phyloP scores from a whole-genome alignment of 2,888 invertebrate genomes.

The Drosophila anomelani region DNA sequence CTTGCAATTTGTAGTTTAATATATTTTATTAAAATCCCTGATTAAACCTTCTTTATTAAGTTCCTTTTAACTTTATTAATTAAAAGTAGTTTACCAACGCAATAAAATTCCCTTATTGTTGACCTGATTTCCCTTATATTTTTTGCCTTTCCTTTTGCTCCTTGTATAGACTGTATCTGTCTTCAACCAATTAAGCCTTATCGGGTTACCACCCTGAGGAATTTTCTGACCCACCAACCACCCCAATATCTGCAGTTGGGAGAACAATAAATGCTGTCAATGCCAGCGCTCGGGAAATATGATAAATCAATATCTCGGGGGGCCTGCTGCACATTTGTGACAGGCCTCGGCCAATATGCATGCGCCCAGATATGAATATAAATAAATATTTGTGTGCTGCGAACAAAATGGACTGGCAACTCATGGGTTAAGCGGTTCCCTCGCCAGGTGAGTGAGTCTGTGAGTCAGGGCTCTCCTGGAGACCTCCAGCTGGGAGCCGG shows the following conservation, averaged over 20 bases:
- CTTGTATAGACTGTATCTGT: background rate
- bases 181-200: slow-evolving; percentile 34
- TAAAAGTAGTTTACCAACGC: background rate
- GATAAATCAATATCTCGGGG: slow-evolving; percentile 71
- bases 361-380: slow-evolving; percentile 31
- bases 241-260: slow-evolving; percentile 5
- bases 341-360: slow-evolving; percentile 30
- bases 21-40: too few species aligned
- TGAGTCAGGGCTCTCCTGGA: slow-evolving; percentile 55
- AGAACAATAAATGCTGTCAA: slow-evolving; percentile 65
- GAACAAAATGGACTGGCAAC: slow-evolving; percentile 34
- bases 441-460: slow-evolving; percentile 50
- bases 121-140: background rate
- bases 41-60: background rate
- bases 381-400: slow-evolving; percentile 39
- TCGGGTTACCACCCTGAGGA: background rate
- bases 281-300: slow-evolving; percentile 59
- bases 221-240: background rate
- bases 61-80: background rate
- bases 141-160: background rate
- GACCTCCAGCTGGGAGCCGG: slow-evolving; percentile 59
- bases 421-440: slow-evolving; percentile 64
- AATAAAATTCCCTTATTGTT: background rate
- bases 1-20: too few species aligned
- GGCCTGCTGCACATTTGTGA: slow-evolving; percentile 19